phyloP scores from a whole-genome alignment of 2,797 vertebrate species.

The Pangasius sanitwongsei region DNA sequence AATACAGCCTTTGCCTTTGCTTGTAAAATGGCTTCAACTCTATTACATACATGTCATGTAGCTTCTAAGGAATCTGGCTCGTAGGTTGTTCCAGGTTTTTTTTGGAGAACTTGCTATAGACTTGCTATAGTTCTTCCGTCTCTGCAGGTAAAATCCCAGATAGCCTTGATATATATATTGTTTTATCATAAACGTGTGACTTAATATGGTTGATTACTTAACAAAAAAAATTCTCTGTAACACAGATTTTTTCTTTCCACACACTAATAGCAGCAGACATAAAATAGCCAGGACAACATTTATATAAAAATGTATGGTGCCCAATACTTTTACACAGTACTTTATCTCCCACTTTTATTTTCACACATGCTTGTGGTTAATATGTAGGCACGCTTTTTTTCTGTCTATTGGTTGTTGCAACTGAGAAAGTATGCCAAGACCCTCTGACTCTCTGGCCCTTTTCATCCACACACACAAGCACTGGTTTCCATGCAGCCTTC shows the following conservation, averaged over 20 bases:
- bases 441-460: constrained; percentile 63
- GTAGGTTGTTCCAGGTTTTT: background rate
- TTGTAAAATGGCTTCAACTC: background rate
- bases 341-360: background rate
- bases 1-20: background rate
- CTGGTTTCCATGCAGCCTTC: constrained; percentile 32
- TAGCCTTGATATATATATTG: too few species aligned
- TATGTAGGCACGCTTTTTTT: constrained; percentile 5
- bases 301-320: background rate
- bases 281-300: background rate
- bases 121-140: background rate
- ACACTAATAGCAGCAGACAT: background rate
- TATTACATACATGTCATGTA: background rate
- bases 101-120: background rate
- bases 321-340: background rate
- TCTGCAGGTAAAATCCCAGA: background rate
- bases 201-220: background rate
- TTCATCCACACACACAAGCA: constrained; percentile 38
- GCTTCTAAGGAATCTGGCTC: background rate
- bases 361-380: constrained; percentile 15
- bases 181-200: background rate
- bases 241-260: background rate
- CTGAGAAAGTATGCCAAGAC: constrained; percentile 61
- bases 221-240: background rate
- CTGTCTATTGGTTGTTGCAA: constrained; percentile 18